Percentiles rank a stretch among this genome's conserved stretches.
phyloP scores from a whole-genome alignment of 2,888 invertebrate species.

The Muschampia plurimacula region DNA sequence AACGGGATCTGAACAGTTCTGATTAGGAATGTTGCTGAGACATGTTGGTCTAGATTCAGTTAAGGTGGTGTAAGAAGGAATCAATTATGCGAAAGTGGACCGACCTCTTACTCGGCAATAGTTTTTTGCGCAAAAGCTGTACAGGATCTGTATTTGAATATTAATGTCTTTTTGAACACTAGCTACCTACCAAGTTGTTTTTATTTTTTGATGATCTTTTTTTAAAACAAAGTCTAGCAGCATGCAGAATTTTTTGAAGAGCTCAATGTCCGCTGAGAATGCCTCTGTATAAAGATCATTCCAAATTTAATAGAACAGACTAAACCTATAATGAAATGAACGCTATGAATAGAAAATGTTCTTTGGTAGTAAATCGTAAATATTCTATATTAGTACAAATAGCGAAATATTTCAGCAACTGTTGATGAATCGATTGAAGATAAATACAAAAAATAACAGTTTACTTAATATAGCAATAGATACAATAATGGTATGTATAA shows the following conservation, averaged over 20 bases:
- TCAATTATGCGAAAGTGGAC: slow-evolving; percentile 33
- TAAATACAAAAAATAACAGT: background rate
- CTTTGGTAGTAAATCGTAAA: too few relatives aligned
- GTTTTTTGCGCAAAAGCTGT: background rate
- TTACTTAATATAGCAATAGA: background rate
- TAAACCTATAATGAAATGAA: too few relatives aligned
- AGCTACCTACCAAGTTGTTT: too few relatives aligned
- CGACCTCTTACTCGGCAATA: background rate
- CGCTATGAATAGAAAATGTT: too few relatives aligned
- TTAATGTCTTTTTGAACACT: background rate
- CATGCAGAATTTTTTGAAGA: too few relatives aligned
- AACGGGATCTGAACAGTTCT: slow-evolving; percentile 30
- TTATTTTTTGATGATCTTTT: too few relatives aligned
- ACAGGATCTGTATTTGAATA: background rate
- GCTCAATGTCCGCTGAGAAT: too few relatives aligned
- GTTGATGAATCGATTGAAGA: background rate
- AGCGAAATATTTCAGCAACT: background rate
- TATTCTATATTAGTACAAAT: too few relatives aligned
- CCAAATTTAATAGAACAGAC: too few relatives aligned
- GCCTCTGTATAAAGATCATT: too few relatives aligned
- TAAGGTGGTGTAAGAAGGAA: slow-evolving; percentile 21
- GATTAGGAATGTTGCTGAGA: slow-evolving; percentile 34
- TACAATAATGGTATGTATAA: background rate
- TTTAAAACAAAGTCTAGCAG: too few relatives aligned
- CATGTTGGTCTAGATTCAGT: slow-evolving; percentile 30